These are phyloP conservation scores for Scaptomyza reducta DNA, from an alignment of 2,888 invertebrate genomes.

Conservation along the genomic window DNA sequence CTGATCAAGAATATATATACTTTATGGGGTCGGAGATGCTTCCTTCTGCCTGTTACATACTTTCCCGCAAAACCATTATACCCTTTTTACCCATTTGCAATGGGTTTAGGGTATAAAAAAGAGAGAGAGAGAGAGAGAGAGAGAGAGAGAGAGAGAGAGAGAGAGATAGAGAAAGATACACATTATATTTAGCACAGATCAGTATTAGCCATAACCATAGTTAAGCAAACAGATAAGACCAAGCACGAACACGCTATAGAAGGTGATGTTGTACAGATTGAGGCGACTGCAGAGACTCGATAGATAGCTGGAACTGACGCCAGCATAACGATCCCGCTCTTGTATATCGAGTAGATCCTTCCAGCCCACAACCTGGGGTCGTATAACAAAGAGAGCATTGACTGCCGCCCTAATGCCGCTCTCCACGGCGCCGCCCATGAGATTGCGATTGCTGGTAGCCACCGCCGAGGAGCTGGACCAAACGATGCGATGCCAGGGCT, in stretches of 20 bases:
- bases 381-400: conserved; percentile 74
- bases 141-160: not conserved
- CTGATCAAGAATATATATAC: no score
- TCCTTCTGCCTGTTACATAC: no score
- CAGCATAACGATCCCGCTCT: conserved; percentile 44
- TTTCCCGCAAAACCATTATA: no score
- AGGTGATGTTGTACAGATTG: conserved; percentile 82
- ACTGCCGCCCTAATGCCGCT: conserved; percentile 82
- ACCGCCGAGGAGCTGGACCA: conserved; percentile 81
- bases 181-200: not conserved
- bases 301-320: conserved; percentile 28
- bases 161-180: not conserved
- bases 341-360: conserved; percentile 78
- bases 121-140: not conserved
- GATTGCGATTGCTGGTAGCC: conserved; percentile 80
- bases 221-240: conserved; percentile 66
- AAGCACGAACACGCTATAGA: conserved; percentile 69
- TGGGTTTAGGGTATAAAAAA: no score
- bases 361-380: conserved; percentile 82
- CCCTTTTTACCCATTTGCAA: no score
- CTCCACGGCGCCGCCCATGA: conserved; percentile 82
- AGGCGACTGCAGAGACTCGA: conserved; percentile 67
- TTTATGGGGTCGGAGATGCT: no score
- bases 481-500: conserved; percentile 81
- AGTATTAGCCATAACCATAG: conserved; percentile 39